These are phyloP conservation scores for Amniataba percoides DNA, from an alignment of 2,797 vertebrate genomes.

Conservation along the genomic window DNA sequence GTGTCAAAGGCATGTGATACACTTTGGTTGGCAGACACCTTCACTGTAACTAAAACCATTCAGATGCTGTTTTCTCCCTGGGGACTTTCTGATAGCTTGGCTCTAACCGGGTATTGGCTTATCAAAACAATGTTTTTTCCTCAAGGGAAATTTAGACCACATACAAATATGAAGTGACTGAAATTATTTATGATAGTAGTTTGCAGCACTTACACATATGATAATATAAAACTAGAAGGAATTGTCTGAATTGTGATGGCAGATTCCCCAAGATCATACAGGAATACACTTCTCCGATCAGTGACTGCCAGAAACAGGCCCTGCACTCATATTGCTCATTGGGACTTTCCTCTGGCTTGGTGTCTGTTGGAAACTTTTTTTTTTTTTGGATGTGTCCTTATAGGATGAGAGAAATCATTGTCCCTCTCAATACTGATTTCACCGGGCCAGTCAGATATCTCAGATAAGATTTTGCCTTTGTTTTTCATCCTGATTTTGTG, in stretches of 20 bases:
- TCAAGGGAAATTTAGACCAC: background rate
- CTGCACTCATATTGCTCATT: background rate
- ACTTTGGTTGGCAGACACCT: background rate
- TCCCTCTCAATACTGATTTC: background rate
- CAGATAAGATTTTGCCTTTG: background rate
- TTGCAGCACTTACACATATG: background rate
- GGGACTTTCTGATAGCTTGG: constrained; percentile 23
- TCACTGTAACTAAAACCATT: background rate
- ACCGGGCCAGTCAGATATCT: background rate
- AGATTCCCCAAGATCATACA: background rate
- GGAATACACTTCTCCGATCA: background rate
- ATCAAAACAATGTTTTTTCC: background rate
- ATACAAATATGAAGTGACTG: background rate
- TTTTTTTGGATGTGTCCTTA: constrained; percentile 5
- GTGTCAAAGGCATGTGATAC: background rate
- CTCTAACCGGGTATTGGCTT: background rate
- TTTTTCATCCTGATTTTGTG: too few relatives aligned
- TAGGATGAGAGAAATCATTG: background rate
- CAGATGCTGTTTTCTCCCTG: background rate
- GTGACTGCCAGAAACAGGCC: background rate
- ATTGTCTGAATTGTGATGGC: background rate
- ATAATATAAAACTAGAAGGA: background rate
- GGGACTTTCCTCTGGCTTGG: constrained; percentile 52
- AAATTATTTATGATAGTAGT: background rate
- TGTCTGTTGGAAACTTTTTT: background rate